Percentiles rank a stretch among this genome's conserved stretches.
phyloP scores from a whole-genome alignment of 2,113 vertebrate species.

The Etia nguti region DNA sequence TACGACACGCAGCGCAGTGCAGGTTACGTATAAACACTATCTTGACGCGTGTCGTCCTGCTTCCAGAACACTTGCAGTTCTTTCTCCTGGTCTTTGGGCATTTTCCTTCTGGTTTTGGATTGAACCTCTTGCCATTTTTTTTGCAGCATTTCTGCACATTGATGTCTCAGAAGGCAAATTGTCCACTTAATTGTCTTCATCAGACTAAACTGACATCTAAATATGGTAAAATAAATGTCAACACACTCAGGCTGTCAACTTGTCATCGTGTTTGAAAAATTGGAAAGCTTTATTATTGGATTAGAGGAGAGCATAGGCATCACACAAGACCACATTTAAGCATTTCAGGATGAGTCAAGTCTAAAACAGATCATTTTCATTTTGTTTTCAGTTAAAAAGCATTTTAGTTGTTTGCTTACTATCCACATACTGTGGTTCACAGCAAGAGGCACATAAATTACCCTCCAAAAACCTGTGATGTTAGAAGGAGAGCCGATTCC shows the following conservation, averaged over 20 bases:
- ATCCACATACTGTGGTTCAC: not conserved
- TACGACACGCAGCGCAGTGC: slow-evolving; percentile 39
- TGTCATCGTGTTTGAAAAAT: not conserved
- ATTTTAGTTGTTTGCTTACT: not conserved
- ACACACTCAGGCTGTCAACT: not conserved
- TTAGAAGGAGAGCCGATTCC: not conserved
- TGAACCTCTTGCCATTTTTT: not conserved
- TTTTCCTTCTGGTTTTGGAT: not conserved
- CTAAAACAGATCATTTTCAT: not conserved
- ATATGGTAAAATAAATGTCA: not conserved
- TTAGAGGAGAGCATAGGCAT: not conserved
- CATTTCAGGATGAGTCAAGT: not conserved
- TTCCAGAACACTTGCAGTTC: slow-evolving; percentile 4
- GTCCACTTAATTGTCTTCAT: not conserved
- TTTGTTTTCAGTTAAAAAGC: not conserved
- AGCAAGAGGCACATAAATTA: not conserved
- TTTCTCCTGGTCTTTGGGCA: not conserved
- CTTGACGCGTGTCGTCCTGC: not conserved
- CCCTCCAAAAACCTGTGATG: not conserved
- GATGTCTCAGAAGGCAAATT: not conserved
- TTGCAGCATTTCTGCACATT: not conserved
- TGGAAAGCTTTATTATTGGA: not conserved
- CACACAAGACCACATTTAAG: not conserved
- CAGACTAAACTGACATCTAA: not conserved
- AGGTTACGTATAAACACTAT: slow-evolving; percentile 43